phyloP scores from a whole-genome alignment of 2,113 vertebrate genomes.

The Danionella cerebrum region DNA sequence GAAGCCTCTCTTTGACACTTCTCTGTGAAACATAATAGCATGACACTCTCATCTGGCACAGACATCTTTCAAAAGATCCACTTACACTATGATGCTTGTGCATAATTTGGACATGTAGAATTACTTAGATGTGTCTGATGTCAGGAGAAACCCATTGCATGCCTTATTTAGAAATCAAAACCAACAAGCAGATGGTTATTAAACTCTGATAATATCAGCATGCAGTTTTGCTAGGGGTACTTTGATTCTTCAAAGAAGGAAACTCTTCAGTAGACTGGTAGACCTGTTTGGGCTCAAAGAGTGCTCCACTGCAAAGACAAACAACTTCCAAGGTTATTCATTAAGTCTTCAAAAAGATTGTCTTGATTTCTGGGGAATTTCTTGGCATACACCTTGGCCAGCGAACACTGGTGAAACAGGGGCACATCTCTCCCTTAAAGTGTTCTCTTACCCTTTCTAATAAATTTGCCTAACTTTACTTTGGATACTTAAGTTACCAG shows the following conservation, averaged over 20 bases:
- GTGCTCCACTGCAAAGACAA: not conserved
- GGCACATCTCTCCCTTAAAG: too few relatives aligned
- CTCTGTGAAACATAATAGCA: not conserved
- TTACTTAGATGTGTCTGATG: not conserved
- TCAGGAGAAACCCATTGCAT: too few relatives aligned
- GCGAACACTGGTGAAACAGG: too few relatives aligned
- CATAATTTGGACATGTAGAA: not conserved
- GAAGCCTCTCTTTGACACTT: conserved; percentile 11
- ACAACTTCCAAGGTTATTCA: too few relatives aligned
- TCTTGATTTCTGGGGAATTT: too few relatives aligned
- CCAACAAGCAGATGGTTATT: not conserved
- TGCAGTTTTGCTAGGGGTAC: not conserved
- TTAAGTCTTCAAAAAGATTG: too few relatives aligned
- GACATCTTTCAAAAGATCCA: not conserved
- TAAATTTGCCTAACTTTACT: too few relatives aligned
- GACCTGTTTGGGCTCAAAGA: not conserved
- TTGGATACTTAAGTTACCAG: too few relatives aligned
- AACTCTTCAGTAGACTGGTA: not conserved
- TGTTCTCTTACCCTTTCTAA: too few relatives aligned
- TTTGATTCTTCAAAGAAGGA: not conserved
- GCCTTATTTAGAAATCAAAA: too few relatives aligned
- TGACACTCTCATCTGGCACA: not conserved
- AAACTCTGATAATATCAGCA: not conserved
- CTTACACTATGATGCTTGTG: not conserved
- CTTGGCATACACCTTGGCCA: too few relatives aligned